A percentile compares a stretch with the other conserved stretches of the same genome.
Evolutionary conservation across 92 coral and sea anemone genomes (phyloP).

Genomic region (Parazoanthus darwini): DNA sequence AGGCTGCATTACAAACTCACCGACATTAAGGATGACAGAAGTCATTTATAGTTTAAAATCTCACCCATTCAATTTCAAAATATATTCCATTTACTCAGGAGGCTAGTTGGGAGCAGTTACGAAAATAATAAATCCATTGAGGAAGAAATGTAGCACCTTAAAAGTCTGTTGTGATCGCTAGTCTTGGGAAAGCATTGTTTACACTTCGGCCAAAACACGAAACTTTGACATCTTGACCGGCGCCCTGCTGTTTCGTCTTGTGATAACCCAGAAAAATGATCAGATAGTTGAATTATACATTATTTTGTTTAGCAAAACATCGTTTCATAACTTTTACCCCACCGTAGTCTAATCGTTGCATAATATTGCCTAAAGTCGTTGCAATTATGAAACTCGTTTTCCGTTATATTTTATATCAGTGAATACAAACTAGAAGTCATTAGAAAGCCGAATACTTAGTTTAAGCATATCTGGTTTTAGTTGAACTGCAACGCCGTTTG

Average conservation of each 20-base stretch:
- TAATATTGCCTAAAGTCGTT: background rate
- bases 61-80: background rate
- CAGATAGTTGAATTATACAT: background rate
- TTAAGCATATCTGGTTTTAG: background rate
- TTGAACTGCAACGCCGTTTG: background rate
- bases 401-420: background rate
- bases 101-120: background rate
- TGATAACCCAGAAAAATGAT: background rate
- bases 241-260: conserved; percentile 18
- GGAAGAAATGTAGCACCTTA: background rate
- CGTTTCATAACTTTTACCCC: background rate
- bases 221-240: background rate
- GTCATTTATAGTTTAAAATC: background rate
- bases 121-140: background rate
- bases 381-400: background rate
- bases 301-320: conserved; percentile 1
- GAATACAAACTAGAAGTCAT: background rate
- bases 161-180: background rate
- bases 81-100: background rate
- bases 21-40: background rate
- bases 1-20: background rate
- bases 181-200: background rate
- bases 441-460: background rate
- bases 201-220: background rate
- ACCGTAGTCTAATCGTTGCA: background rate